phyloP scores from a whole-genome alignment of 2,797 vertebrate genomes.

The Streptopelia turtur region DNA sequence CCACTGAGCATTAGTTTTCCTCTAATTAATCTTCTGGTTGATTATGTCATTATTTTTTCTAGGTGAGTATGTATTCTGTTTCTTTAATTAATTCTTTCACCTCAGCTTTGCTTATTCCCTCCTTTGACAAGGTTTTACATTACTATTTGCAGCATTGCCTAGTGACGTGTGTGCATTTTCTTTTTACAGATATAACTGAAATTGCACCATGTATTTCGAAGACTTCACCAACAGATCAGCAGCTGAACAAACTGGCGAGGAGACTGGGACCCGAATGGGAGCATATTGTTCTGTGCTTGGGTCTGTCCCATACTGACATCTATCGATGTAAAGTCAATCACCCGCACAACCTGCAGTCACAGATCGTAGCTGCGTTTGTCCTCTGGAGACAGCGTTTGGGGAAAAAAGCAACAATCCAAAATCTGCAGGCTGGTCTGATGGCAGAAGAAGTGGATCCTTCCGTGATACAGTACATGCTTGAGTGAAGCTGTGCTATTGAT shows the following conservation, averaged over 20 bases:
- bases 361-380: constrained; percentile 86
- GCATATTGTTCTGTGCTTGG: constrained; percentile 84
- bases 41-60: not conserved
- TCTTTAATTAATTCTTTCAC: not conserved
- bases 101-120: not conserved
- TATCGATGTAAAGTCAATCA: constrained; percentile 89
- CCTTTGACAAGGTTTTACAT: not conserved
- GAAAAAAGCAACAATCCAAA: constrained; percentile 81
- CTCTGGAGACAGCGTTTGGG: constrained; percentile 86
- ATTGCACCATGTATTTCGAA: constrained; percentile 76
- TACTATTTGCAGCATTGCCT: not conserved
- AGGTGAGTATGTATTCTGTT: not conserved
- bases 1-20: not conserved
- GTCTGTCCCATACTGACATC: constrained; percentile 83
- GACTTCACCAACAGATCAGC: constrained; percentile 84
- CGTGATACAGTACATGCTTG: constrained; percentile 78
- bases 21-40: not conserved
- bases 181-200: constrained; percentile 64
- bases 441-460: constrained; percentile 81
- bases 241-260: constrained; percentile 85
- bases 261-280: constrained; percentile 89
- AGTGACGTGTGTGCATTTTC: not conserved
- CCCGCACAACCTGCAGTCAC: constrained; percentile 80
- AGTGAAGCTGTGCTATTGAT: constrained; percentile 46
- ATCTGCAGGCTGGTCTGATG: constrained; percentile 79